These are phyloP conservation scores for Drosophila setosimentum DNA, from an alignment of 2,888 invertebrate genomes.

Conservation along the genomic window DNA sequence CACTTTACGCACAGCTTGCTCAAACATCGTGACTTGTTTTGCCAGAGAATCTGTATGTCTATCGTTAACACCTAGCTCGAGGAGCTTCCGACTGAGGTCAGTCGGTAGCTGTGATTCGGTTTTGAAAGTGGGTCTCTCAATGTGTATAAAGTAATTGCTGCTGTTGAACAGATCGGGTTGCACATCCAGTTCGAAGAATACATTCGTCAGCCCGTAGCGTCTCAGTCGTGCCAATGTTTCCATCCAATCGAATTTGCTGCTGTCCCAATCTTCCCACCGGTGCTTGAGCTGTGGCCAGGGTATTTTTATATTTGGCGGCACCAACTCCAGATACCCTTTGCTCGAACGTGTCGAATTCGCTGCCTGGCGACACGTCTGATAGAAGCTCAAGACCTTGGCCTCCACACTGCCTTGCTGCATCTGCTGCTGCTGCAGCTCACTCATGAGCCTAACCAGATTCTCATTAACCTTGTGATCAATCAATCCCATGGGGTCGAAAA, in stretches of 20 bases:
- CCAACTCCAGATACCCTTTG: conserved; percentile 60
- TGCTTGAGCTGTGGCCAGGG: conserved; percentile 67
- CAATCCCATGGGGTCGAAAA: conserved; percentile 64
- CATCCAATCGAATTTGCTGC: conserved; percentile 66
- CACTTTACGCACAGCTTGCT: conserved; percentile 36
- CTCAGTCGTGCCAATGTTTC: conserved; percentile 69
- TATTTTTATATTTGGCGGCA: conserved; percentile 61
- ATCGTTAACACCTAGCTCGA: conserved; percentile 15
- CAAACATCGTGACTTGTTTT: conserved; percentile 26
- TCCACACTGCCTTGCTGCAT: conserved; percentile 40
- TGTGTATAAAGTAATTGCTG: conserved; percentile 42
- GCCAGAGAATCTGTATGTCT: background rate
- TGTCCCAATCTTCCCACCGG: conserved; percentile 48
- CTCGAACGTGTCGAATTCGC: conserved; percentile 12
- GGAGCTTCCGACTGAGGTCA: background rate
- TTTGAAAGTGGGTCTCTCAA: conserved; percentile 45
- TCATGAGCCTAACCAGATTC: conserved; percentile 55
- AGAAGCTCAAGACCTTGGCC: conserved; percentile 63
- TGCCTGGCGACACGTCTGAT: conserved; percentile 63
- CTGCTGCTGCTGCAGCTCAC: conserved; percentile 18
- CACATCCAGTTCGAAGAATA: conserved; percentile 30
- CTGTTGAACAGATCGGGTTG: conserved; percentile 41
- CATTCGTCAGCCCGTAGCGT: conserved; percentile 65
- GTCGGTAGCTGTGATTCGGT: background rate
- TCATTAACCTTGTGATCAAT: conserved; percentile 74